A percentile compares a stretch with the other conserved stretches of the same genome.
Evolutionary conservation across 2,888 invertebrate species (phyloP).

Genomic region (Acrocyrtus sp.): DNA sequence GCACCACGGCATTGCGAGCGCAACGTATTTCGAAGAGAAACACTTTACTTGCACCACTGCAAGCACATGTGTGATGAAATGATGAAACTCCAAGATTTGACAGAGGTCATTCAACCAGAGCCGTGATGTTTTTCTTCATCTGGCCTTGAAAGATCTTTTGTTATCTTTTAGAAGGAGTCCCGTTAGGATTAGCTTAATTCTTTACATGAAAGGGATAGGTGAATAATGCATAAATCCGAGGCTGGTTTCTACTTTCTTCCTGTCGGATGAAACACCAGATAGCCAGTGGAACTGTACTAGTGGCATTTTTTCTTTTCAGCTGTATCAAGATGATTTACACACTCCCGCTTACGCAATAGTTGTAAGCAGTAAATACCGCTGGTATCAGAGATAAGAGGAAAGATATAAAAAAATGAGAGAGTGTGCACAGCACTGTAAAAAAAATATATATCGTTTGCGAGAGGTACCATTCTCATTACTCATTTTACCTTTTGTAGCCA

Average conservation of each 20-base stretch:
- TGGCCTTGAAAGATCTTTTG: slow-evolving; percentile 63
- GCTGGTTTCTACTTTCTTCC: slow-evolving; percentile 49
- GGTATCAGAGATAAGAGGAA: not conserved
- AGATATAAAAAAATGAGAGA: no score
- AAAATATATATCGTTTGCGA: no score
- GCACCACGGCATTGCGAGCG: no score
- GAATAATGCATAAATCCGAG: slow-evolving; percentile 11
- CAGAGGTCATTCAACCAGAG: slow-evolving; percentile 64
- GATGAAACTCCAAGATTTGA: no score
- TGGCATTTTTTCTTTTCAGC: not conserved
- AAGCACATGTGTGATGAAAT: no score
- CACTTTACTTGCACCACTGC: no score
- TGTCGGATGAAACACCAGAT: slow-evolving; percentile 14
- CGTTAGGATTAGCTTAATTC: slow-evolving; percentile 60
- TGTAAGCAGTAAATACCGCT: not conserved
- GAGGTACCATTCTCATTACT: no score
- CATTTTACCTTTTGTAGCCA: no score
- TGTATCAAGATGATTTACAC: no score
- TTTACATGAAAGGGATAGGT: slow-evolving; percentile 24
- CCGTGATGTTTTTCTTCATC: slow-evolving; percentile 62
- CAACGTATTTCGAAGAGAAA: no score
- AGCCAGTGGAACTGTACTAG: not conserved
- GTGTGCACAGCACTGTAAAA: no score
- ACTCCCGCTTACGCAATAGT: not conserved
- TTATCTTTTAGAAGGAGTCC: slow-evolving; percentile 48